Evolutionary conservation across 1,140 invertebrate genomes (phyloP).

Genomic region (Zaprionus capensis): DNA sequence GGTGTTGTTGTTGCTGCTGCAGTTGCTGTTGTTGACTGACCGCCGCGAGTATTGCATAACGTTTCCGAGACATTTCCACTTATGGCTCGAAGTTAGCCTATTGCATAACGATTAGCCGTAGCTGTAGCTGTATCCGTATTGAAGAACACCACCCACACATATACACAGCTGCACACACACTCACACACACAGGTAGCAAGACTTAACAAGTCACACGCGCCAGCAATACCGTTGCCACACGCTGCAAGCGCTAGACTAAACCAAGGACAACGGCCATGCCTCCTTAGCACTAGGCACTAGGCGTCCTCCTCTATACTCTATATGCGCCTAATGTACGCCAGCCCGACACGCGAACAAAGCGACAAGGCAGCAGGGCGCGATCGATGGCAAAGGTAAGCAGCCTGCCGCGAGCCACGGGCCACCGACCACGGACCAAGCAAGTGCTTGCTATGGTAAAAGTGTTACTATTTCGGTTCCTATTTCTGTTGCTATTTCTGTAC

Average conservation of each 20-base stretch:
- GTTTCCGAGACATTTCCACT: conserved; percentile 75
- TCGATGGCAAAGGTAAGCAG: conserved; percentile 71
- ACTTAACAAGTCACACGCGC: not conserved
- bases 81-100: conserved; percentile 51
- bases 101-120: conserved; percentile 73
- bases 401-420: not conserved
- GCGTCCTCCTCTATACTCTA: conserved; percentile 3
- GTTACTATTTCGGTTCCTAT: conserved; percentile 26
- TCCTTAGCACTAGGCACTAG: conserved; percentile 16
- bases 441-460: conserved; percentile 21
- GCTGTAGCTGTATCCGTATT: conserved; percentile 52
- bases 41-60: conserved; percentile 78
- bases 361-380: conserved; percentile 34
- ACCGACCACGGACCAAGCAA: conserved; percentile 1
- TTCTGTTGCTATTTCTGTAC: conserved; percentile 34
- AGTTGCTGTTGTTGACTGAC: conserved; percentile 61
- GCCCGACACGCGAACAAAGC: conserved; percentile 29
- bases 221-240: conserved; percentile 22
- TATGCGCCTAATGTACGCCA: conserved; percentile 23
- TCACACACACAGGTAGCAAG: conserved; percentile 5
- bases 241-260: conserved; percentile 53
- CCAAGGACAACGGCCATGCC: conserved; percentile 45
- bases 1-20: conserved; percentile 48
- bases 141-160: conserved; percentile 34
- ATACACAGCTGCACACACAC: not conserved